Evolutionary conservation across 2,113 vertebrate genomes (phyloP), one percentile per base, ranked within the genome.

Genomic region (Macquaria australasica): DNA sequence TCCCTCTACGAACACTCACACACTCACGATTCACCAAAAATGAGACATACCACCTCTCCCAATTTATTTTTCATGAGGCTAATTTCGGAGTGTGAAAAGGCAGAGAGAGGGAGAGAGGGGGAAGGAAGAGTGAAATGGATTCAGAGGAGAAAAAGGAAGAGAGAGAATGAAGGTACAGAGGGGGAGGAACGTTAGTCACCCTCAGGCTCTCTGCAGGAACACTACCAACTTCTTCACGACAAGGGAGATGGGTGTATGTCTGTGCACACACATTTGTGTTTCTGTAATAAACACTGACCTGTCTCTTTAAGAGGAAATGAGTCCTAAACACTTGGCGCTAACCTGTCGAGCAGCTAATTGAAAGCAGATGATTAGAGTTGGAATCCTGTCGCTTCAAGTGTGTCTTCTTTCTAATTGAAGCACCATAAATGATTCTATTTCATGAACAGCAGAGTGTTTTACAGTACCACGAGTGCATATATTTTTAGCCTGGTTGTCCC

Each of bases 21-120:
- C 48, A 53, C 34, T 39, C 1, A 12, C 9, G 20, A 75, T 63
- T 51, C 79, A 59, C 25, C 39, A 75, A 55, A 74, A 55, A 50
- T 68, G 74, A 84, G 58, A 71, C 60, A 20, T 55, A 55, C 43
- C 50, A 43, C 67, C 31, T 39, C 58, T 81, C 12, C 39, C 34
- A 7, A 83, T 90, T 70, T 53, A 81, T 87, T 83, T 91, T 88
- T 77, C 21, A 89, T 82, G 37, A 82, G 66, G 73, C 50, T 74
- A 64, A 74, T 87, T 87, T 87, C 43, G 55, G 75, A 74, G 56
- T 66, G 73, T 66, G n/a, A 59, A 9, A 66, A 34, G 72, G 77
- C 7, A 59, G 83, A 70, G 31, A 28, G 34, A 56, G 11, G 53
- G 39, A 21, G 31, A 77, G 9, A 59, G 48, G 34, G 56, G 28